Evolutionary conservation across 2,888 invertebrate genomes (phyloP).

Genomic region (Orgyia antiqua): DNA sequence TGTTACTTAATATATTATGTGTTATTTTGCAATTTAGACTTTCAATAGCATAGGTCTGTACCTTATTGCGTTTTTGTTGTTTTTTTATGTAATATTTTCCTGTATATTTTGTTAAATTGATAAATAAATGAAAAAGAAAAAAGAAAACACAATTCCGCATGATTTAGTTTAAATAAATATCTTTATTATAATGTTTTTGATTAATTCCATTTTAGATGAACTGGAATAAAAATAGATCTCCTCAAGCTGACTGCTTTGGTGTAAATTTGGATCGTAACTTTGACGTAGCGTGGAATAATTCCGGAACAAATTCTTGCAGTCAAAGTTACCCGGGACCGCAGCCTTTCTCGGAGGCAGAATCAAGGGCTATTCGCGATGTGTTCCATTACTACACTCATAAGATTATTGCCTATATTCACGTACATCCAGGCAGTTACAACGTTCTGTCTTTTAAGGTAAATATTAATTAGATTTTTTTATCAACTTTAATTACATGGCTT

Average conservation of each 20-base stretch:
- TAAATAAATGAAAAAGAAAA: no score
- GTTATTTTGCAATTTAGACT: no score
- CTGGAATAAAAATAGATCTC: constrained; percentile 50
- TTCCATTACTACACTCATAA: constrained; percentile 51
- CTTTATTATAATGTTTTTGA: no score
- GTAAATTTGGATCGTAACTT: constrained; percentile 61
- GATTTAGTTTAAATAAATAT: no score
- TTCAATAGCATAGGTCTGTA: no score
- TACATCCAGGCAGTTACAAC: constrained; percentile 41
- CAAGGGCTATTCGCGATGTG: constrained; percentile 44
- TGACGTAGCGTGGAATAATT: constrained; percentile 51
- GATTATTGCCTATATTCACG: constrained; percentile 54
- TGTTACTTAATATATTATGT: no score
- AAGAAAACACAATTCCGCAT: no score
- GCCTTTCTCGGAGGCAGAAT: constrained; percentile 57
- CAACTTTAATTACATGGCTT: no score
- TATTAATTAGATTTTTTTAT: neutral
- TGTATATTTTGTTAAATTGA: no score
- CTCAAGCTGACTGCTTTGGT: constrained; percentile 49
- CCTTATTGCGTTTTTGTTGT: no score
- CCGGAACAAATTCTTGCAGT: constrained; percentile 40
- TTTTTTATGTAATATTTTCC: no score
- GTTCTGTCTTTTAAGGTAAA: constrained; percentile 37
- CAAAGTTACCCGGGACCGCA: constrained; percentile 46
- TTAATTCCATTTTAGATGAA: no score